A percentile compares a stretch with the other conserved stretches of the same genome.
Evolutionary conservation across 37 sponge, comb jelly and placozoan species (phyloP).

Genomic region (Hexactinellida sp.): DNA sequence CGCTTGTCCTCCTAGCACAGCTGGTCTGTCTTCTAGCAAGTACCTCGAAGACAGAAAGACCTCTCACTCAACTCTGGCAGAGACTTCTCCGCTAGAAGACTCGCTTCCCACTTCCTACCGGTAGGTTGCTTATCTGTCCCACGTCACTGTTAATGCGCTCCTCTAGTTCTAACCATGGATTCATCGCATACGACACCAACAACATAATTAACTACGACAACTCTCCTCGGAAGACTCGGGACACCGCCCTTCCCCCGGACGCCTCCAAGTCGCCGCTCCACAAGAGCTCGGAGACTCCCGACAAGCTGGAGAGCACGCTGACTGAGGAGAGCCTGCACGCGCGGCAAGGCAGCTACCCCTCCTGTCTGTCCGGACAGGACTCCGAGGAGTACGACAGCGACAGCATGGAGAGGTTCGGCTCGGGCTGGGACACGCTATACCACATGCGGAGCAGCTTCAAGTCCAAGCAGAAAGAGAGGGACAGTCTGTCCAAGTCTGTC

Average conservation of each 20-base stretch:
- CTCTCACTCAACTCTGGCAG: not conserved
- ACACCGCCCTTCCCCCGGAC: not conserved
- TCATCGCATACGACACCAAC: slow-evolving; percentile 11
- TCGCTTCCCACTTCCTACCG: not conserved
- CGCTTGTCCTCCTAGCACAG: not conserved
- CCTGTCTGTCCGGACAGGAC: not conserved
- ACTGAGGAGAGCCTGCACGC: not conserved
- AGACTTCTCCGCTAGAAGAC: not conserved
- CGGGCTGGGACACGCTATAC: slow-evolving; percentile 5
- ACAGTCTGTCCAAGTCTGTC: not conserved
- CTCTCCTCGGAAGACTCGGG: not conserved
- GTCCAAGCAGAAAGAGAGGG: not conserved
- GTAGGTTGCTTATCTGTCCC: not conserved
- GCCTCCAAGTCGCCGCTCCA: not conserved
- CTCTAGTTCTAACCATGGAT: slow-evolving; percentile 5
- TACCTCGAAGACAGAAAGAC: not conserved
- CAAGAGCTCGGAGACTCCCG: not conserved
- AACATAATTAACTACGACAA: not conserved
- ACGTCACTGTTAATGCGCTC: not conserved
- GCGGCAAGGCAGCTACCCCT: not conserved
- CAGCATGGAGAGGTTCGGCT: not conserved
- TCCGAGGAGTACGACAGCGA: not conserved
- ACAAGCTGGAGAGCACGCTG: not conserved
- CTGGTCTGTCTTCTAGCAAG: not conserved
- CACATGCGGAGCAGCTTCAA: not conserved